Evolutionary conservation across 2,113 vertebrate genomes (phyloP), one percentile per base, ranked within the genome.

Genomic region (Mastomys natalensis): DNA sequence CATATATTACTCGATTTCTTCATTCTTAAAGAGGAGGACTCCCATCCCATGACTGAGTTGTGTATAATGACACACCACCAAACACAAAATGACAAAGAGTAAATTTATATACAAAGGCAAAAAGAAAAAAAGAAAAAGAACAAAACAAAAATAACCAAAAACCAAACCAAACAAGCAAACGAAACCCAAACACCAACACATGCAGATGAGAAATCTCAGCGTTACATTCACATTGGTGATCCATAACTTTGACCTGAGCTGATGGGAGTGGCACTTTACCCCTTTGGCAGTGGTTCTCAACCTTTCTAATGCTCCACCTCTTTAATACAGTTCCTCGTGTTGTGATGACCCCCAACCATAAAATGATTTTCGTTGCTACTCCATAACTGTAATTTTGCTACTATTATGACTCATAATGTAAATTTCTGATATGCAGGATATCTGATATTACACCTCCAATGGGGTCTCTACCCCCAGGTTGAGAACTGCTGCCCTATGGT

Each of bases 31-130:
- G n/a, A 43, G 26, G 64, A 48, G 1, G 4, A 45, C 8, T 29
- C 40, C 34, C 21, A 34, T 48, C 10, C 40, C 34, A 70, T 24
- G 7, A 45, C 2, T 16, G 19, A 13, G 31, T 91, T 82, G 4
- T 60, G 58, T 15, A 19, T 10, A 51, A 34, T 21, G 43, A 48
- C 51, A 81, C 94, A 73, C 37, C 26, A 37, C 5, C 48, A 15
- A 31, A 17, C 37, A 12, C 1, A 31, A n/a, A 40, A 16, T 1
- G 0, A 2, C 4, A 2, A 12, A 45, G 43, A 43, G 31, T n/a
- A 66, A 74, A n/a, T 24, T 76, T 43, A 8, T 15, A 48, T 26
- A 34, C 15, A 17, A n/a, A 19, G 16, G 8, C 9, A 29, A 45
- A 76, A 76, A 45, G 48, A 81, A 78, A 31, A 87, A 7, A 24